Base-by-base conservation (phyloP, 2,888 invertebrate genomes). In the Acronicta alni region DNA sequence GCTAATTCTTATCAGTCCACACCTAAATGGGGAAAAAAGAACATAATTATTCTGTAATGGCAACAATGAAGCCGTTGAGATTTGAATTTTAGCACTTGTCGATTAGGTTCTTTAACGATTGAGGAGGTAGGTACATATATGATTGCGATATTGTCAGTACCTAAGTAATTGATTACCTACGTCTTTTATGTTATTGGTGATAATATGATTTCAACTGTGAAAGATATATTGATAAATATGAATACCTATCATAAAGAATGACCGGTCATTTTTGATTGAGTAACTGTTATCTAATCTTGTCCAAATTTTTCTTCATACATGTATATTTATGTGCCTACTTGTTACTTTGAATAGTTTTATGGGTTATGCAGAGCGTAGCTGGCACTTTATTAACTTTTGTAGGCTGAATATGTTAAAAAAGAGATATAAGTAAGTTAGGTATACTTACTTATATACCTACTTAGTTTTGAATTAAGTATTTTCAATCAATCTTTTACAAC, bases 1-100 rank as follows among this genome's bases (percentile, higher is more conserved):
- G 67, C 69, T 64, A 77, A 71, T 64, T 72, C 65, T 75, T 80
- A 80, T 79, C 77, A 67, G 52, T 20, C 35, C 26, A 57, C 57
- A 59, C 51, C 38, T 43, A 42, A 58, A 47, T 42, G 43, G 23
- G 49, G 62, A 65, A 74, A 64, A 58, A 52, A n/a, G 49, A 61
- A 48, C 49, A 46, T 46, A 39, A 56, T n/a, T n/a, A n/a, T 60
- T 56, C 42, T 30, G 9, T 49, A 56, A 42, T 38, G 46, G 47
- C 63, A 55, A 62, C 59, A 60, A 51, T 45, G 48, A 15, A 56
- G 32, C 35, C 26, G 47, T 60, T 66, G 51, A 48, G 38, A 52
- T 65, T 46, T 16, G 32, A 30, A 30, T 26, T 52, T 63, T 30
- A 7, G 42, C 20, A 46, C 42, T 57, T 46, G 26, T 18, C 48